Base-by-base conservation (phyloP, 1,140 invertebrate species). In the Drosophila trapezifrons region DNA sequence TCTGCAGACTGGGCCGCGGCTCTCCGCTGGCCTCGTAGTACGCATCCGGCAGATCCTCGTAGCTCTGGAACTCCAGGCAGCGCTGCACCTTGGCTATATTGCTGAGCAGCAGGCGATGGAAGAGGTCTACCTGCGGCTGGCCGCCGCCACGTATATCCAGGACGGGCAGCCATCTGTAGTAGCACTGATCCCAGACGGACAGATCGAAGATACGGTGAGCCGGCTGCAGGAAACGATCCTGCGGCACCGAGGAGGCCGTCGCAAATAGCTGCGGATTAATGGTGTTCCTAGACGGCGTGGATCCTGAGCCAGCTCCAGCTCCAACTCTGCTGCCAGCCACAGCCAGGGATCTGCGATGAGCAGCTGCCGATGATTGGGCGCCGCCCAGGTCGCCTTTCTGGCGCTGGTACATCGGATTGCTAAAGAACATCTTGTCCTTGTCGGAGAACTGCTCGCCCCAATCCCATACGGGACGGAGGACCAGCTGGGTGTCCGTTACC, bases 101-200 rank as follows among this genome's bases (percentile, higher is more conserved):
- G 40, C 93, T 93, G 5, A 94, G 92, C 22, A 95, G 69, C 27
- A 94, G 80, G 47, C 94, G 92, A 55, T 93, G 92, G 52, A 92
- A 94, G 17, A 95, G 91, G 87, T 96, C 95, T 10, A 95, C 92
- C 65, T 96, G 95, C 29, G 95, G 95, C 62, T 92, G 93, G 0
- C 97, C 97, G 45, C 97, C 96, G 62, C 95, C 95, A 5, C 94
- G 93, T 47, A 98, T 96, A 91, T 98, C 96, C 1, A 97, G 93
- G 12, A 96, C 94, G 6, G 95, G 95, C 84, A 98, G 94, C 96
- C 97, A 98, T 3, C 97, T 95, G 76, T 97, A 95, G 92, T 98
- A 98, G 92, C 97, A 98, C 85, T 97, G 96, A 47, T 94, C 93
- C 97, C 97, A 98, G n/a, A 98, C 90, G 52, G 96, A 95, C 65